Percentiles rank a stretch among this genome's conserved stretches.
Conservation (phyloP, 2,888 invertebrate genomes). For the Drosophila mulleri region DNA sequence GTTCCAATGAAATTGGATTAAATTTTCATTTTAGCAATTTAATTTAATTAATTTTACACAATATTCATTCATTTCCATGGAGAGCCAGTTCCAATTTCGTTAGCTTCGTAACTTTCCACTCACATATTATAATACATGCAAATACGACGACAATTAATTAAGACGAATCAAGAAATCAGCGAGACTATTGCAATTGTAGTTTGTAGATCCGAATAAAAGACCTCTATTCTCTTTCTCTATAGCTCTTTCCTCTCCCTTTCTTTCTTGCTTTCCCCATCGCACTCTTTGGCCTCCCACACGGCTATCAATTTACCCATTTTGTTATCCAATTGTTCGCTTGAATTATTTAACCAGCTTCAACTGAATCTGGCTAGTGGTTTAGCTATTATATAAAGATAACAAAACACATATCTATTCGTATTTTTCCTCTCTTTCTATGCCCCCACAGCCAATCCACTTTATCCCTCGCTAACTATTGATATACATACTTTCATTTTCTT, state of each 20-base stretch:
- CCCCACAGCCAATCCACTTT: neutral
- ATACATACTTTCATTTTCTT: slow-evolving; percentile 73
- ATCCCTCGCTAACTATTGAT: slow-evolving; percentile 47
- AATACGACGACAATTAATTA: slow-evolving; percentile 39
- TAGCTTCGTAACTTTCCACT: slow-evolving; percentile 13
- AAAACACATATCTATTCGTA: neutral
- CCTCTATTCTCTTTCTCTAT: neutral
- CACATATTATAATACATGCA: slow-evolving; percentile 20
- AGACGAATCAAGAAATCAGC: slow-evolving; percentile 37
- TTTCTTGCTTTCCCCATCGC: neutral
- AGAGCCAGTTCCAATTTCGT: slow-evolving; percentile 12
- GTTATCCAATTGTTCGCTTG: slow-evolving; percentile 56
- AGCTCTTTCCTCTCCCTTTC: neutral
- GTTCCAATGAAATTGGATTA: neutral
- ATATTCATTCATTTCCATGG: neutral
- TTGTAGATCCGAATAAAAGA: slow-evolving; percentile 18
- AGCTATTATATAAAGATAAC: slow-evolving; percentile 34
- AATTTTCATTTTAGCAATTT: neutral
- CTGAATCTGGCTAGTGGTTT: slow-evolving; percentile 36
- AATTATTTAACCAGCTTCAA: slow-evolving; percentile 47
- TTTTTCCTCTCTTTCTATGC: neutral
- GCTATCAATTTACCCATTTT: slow-evolving; percentile 40
- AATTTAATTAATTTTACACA: neutral
- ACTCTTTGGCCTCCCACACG: slow-evolving; percentile 1
- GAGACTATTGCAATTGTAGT: slow-evolving; percentile 23